Base-by-base conservation (phyloP, 1,140 invertebrate species). In the Tyrophagus putrescentiae region DNA sequence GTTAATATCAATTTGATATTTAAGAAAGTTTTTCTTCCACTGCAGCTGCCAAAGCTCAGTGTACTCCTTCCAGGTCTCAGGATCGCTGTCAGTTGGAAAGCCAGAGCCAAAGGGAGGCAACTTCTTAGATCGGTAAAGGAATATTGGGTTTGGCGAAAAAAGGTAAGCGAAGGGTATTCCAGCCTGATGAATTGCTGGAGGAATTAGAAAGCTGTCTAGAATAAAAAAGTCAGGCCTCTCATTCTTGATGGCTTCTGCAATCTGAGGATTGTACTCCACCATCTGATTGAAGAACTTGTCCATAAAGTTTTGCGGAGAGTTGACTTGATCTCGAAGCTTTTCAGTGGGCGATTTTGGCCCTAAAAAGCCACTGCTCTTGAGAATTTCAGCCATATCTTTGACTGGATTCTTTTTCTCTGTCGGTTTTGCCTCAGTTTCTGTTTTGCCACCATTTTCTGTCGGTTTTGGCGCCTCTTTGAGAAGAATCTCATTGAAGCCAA, bases 31-130 rank as follows among this genome's bases (percentile, higher is more conserved):
- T 52, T n/a, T n/a, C n/a, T 11, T 25, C 27, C 23, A 27, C 32
- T 52, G n/a, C 32, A 28, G 25, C n/a, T 52, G 9, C 13, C 13
- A 52, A 13, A 52, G 31, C n/a, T n/a, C 1, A 2, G 11, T 25
- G 31, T 21, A 52, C 23, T 52, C 48, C 3, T 25, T 6, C 48
- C 48, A 52, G 16, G 13, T 21, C 16, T 16, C n/a, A 3, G 13
- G 48, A 52, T 52, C 48, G 23, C 32, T 52, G 25, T 42, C 25
- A 5, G 25, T 42, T 42, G 2, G 25, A 42, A 42, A 42, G 31
- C 48, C 48, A 25, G 48, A 52, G n/a, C n/a, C 23, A 16, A 52
- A 52, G 16, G 48, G 48, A 16, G 48, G 48, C 23, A 52, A 52
- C 32, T 52, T 29, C 4, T 2, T 3, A 4, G 48, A 52, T n/a